Evolutionary conservation across 64 coral and sea anemone species (phyloP).

Genomic region (Cladopsammia gracilis): DNA sequence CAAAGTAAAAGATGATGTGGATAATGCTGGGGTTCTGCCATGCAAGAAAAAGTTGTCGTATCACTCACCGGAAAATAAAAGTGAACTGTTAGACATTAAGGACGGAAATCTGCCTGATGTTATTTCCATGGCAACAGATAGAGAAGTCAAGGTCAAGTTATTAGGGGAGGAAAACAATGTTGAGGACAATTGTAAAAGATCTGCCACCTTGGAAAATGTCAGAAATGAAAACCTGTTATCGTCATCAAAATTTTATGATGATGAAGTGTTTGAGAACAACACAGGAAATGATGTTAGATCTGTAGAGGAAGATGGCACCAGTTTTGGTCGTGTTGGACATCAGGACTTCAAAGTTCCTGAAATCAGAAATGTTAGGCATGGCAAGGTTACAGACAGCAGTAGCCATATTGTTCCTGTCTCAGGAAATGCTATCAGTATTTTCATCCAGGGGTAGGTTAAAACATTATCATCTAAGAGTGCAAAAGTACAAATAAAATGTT

Average conservation of each 20-base stretch:
- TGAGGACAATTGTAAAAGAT: not conserved
- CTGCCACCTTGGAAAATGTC: not conserved
- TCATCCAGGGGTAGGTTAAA: conserved; percentile 28
- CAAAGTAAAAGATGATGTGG: not conserved
- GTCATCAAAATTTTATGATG: not conserved
- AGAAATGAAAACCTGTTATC: not conserved
- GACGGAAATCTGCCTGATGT: not conserved
- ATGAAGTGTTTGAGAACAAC: conserved; percentile 29
- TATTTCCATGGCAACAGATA: not conserved
- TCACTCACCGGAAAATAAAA: not conserved
- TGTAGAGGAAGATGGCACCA: not conserved
- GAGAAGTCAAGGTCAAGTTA: not conserved
- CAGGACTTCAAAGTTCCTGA: not conserved
- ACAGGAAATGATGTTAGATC: not conserved
- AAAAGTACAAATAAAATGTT: too few species aligned
- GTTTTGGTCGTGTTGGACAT: not conserved
- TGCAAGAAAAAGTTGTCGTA: conserved; percentile 5
- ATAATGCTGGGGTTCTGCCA: not conserved
- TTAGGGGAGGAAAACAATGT: not conserved
- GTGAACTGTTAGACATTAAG: not conserved
- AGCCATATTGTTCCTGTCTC: not conserved
- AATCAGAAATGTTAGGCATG: not conserved
- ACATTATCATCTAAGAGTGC: too few species aligned
- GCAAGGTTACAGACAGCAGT: not conserved
- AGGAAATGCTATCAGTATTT: conserved; percentile 6